These are phyloP conservation scores for Drosophila asahinai DNA, from an alignment of 1,140 invertebrate species.

Conservation along the genomic window DNA sequence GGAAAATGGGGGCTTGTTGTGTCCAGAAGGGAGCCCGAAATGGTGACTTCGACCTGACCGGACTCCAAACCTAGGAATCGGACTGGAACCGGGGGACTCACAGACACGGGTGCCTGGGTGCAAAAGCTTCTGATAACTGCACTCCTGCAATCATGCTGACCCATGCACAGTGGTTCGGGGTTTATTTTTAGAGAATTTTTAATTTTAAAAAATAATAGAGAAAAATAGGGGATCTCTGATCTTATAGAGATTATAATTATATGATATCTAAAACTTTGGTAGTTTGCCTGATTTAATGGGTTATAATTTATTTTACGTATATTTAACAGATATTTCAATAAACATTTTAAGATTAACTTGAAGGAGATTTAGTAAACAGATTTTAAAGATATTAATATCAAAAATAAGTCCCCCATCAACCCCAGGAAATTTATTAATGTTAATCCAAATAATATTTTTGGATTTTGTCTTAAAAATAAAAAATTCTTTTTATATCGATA, in stretches of 20 bases:
- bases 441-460: too few species aligned
- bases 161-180: constrained; percentile 48
- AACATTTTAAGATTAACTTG: too few species aligned
- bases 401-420: too few species aligned
- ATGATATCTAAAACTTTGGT: background rate
- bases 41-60: constrained; percentile 46
- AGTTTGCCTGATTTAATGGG: too few species aligned
- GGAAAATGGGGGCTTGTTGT: constrained; percentile 2
- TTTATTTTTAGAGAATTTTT: background rate
- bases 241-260: accelerated
- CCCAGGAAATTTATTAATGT: too few species aligned
- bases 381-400: too few species aligned
- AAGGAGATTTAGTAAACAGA: too few species aligned
- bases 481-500: too few species aligned
- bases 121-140: constrained; percentile 76
- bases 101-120: constrained; percentile 64
- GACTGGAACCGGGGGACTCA: constrained; percentile 37
- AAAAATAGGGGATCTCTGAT: too few species aligned
- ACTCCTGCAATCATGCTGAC: constrained; percentile 53
- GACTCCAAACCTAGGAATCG: constrained; percentile 35
- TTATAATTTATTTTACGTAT: too few species aligned
- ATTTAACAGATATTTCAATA: too few species aligned
- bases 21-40: constrained; percentile 41
- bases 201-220: accelerated
- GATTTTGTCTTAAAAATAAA: too few species aligned